phyloP scores from a whole-genome alignment of 2,797 vertebrate species.

The Enteromius trimaculatus region DNA sequence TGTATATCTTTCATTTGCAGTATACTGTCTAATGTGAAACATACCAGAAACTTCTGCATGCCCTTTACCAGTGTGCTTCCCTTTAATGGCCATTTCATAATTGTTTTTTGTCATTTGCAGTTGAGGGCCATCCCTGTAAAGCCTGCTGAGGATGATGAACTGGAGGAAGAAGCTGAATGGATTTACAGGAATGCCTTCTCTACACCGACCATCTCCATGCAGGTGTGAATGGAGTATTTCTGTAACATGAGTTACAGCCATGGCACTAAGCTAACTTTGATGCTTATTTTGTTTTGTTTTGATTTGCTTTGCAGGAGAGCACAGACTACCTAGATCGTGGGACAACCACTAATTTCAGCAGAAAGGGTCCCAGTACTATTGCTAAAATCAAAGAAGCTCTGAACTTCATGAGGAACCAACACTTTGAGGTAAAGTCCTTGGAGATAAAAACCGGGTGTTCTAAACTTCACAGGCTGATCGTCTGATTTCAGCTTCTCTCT shows the following conservation, averaged over 20 bases:
- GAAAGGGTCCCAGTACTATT: constrained; percentile 96
- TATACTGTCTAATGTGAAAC: background rate
- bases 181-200: constrained; percentile 98
- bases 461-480: background rate
- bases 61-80: constrained; percentile 1
- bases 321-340: constrained; percentile 95
- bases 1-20: background rate
- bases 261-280: background rate
- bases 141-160: constrained; percentile 93
- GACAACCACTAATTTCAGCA: constrained; percentile 91
- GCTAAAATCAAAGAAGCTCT: constrained; percentile 98
- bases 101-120: constrained; percentile 67
- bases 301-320: constrained; percentile 80
- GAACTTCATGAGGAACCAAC: constrained; percentile 99
- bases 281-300: background rate
- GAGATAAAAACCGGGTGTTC: background rate
- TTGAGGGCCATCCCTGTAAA: constrained; percentile 92
- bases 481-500: background rate
- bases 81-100: background rate
- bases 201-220: constrained; percentile 95
- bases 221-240: constrained; percentile 76
- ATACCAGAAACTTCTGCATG: background rate
- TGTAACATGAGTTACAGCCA: background rate
- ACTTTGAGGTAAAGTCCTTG: constrained; percentile 87
- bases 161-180: constrained; percentile 98